Evolutionary conservation across 2,888 invertebrate genomes (phyloP).

Genomic region (Arctia plantaginis): DNA sequence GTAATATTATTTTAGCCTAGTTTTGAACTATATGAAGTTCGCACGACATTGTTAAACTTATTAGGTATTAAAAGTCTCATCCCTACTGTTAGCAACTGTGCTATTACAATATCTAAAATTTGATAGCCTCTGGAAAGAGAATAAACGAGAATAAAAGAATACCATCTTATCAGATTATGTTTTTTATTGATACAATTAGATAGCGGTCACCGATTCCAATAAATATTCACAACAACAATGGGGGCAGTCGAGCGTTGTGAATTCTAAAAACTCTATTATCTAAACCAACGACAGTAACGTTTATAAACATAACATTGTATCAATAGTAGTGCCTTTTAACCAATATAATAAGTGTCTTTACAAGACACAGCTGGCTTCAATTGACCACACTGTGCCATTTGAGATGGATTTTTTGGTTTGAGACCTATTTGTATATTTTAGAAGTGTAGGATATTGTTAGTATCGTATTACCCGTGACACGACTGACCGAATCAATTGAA

Average conservation of each 20-base stretch:
- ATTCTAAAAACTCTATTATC: neutral
- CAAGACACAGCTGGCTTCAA: no score
- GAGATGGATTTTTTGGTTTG: neutral
- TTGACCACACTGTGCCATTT: neutral
- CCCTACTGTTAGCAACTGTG: neutral
- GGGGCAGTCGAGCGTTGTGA: neutral
- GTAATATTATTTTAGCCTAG: neutral
- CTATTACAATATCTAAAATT: neutral
- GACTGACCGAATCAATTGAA: no score
- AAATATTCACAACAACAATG: neutral
- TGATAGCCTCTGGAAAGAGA: neutral
- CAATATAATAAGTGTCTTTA: neutral
- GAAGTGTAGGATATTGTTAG: no score
- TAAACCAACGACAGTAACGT: neutral
- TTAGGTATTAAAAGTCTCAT: neutral
- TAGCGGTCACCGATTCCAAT: neutral
- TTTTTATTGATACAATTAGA: neutral
- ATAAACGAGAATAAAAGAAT: neutral
- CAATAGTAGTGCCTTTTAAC: neutral
- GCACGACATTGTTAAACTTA: neutral
- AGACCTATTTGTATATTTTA: neutral
- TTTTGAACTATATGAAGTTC: neutral
- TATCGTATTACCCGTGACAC: no score
- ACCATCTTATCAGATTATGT: neutral
- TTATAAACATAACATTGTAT: neutral